Conservation (phyloP, 2,888 invertebrate species). For the Diploptera punctata region DNA sequence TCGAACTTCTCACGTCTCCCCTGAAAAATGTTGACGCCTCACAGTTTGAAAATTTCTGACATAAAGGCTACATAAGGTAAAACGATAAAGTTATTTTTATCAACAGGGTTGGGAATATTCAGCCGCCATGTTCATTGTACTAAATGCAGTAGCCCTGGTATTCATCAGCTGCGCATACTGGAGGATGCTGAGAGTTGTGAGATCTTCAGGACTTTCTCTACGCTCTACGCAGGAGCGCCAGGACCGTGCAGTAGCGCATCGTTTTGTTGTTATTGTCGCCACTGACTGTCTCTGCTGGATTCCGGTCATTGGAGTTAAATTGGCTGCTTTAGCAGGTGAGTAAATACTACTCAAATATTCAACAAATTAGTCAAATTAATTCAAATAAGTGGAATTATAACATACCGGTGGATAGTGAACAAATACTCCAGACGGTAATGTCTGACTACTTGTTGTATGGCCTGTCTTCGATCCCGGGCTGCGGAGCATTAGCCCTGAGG, state of each 20-base stretch:
- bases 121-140: constrained; percentile 61
- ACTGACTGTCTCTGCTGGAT: constrained; percentile 68
- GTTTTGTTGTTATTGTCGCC: constrained; percentile 65
- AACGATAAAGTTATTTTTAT: no score
- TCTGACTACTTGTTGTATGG: background rate
- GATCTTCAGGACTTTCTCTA: constrained; percentile 63
- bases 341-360: background rate
- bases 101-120: constrained; percentile 66
- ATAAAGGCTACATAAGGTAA: no score
- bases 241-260: constrained; percentile 63
- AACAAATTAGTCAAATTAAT: no score
- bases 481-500: no score
- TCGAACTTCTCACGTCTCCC: no score
- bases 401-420: no score
- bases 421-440: no score
- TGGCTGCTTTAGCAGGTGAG: constrained; percentile 62
- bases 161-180: constrained; percentile 65
- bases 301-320: constrained; percentile 64
- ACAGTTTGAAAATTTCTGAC: no score
- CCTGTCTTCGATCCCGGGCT: no score
- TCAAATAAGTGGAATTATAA: no score
- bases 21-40: no score
- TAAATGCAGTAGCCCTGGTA: constrained; percentile 62
- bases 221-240: constrained; percentile 64
- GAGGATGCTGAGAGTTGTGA: constrained; percentile 64